Evolutionary conservation across 2,113 vertebrate species (phyloP).

Genomic region (Corvus moneduloides): DNA sequence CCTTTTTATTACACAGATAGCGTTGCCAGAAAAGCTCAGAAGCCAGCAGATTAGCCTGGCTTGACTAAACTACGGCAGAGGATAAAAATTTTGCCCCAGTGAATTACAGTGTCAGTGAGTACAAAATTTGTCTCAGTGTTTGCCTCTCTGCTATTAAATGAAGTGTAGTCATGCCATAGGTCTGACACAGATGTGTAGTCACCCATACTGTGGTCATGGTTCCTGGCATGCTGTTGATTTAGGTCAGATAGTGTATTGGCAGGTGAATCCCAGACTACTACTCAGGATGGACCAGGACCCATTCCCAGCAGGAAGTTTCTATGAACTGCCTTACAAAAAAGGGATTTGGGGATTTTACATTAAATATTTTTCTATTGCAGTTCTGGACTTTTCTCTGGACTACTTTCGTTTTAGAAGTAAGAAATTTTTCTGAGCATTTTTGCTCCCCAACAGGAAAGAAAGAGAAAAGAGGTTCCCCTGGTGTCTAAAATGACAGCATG

Average conservation of each 20-base stretch:
- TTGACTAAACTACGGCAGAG: neutral
- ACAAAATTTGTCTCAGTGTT: neutral
- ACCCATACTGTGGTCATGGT: neutral
- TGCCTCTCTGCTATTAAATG: neutral
- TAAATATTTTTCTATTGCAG: neutral
- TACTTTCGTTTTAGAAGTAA: neutral
- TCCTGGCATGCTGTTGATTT: neutral
- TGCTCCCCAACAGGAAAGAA: neutral
- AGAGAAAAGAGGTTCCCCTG: fast-evolving
- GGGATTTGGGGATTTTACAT: fast-evolving
- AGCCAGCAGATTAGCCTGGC: neutral
- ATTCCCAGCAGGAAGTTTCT: neutral
- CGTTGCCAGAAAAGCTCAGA: neutral
- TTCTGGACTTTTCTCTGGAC: neutral
- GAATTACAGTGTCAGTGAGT: neutral
- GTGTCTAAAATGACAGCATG: neutral
- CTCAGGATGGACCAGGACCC: neutral
- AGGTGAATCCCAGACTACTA: neutral
- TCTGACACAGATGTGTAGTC: neutral
- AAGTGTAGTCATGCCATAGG: neutral
- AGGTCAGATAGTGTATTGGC: neutral
- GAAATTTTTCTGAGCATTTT: neutral
- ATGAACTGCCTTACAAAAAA: neutral
- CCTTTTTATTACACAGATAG: neutral
- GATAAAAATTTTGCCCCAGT: neutral